Evolutionary conservation across 92 coral and sea anemone species (phyloP), one percentile per base, ranked within the genome.

Genomic region (Porites divaricata): DNA sequence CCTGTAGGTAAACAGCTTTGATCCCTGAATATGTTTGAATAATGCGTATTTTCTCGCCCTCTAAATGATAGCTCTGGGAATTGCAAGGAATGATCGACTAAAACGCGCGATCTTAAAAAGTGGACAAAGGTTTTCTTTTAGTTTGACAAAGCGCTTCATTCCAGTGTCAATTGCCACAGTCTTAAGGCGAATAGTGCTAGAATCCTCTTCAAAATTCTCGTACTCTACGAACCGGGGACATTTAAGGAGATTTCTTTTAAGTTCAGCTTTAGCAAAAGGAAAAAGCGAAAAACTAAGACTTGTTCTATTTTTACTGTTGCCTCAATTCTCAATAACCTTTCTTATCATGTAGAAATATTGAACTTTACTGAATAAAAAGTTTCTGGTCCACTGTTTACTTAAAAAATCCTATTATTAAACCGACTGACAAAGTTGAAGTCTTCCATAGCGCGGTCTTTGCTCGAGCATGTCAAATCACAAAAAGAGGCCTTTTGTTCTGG

Each of bases 1-100:
- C 78, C 82, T 76, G 28, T 54, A 54, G 70, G 92, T 79, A 88
- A 91, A 88, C 85, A 88, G 23, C 70, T 28, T 35, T 62, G 81
- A 73, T 50, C 79, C 78, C 22, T 62, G 86, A 71, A 82, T 73
- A 59, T 72, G 72, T 51, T 48, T 7, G 63, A 23, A 59, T 50
- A 80, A 53, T 54, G 56, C 67, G 17, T 80, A 28, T 41, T 67
- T 28, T 26, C 41, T 24, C 48, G 65, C 58, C 16, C 13, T 77
- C 63, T 70, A 61, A 77, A 77, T 63, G 45, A 75, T 23, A 58
- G 65, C 67, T 16, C 52, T 75, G 79, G 66, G 67, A 75, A 75
- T 75, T 53, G 25, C 56, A 75, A 26, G 24, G 35, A 63, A 64
- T 21, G n/a, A 22, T 25, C n/a, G n/a, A n/a, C n/a, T 63, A 77